A percentile compares a stretch with the other conserved stretches of the same genome.
phyloP scores from a whole-genome alignment of 2,888 invertebrate genomes.

The Drosophila neotestacea region DNA sequence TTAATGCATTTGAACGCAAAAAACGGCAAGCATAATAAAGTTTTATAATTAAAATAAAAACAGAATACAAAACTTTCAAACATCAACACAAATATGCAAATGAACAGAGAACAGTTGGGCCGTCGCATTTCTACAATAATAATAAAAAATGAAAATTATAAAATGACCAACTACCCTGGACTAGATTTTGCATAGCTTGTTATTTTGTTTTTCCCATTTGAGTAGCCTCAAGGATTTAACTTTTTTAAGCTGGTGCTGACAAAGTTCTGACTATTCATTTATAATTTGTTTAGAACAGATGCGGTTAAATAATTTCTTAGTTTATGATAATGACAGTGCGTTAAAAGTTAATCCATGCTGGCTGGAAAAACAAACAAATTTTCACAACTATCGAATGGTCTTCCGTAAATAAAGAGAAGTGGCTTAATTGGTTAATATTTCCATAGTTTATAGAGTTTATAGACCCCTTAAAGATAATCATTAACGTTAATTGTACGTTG shows the following conservation, averaged over 20 bases:
- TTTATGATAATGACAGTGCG: not conserved
- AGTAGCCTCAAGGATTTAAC: not conserved
- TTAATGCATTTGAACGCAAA: conserved; percentile 20
- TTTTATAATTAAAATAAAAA: conserved; percentile 38
- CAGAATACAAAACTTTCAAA: not conserved
- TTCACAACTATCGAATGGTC: no score
- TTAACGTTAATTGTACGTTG: no score
- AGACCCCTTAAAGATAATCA: no score
- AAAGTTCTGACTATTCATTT: conserved; percentile 20
- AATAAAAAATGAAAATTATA: not conserved
- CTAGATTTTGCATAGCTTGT: not conserved
- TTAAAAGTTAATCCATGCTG: no score
- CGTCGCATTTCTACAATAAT: conserved; percentile 2
- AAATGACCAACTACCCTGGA: conserved; percentile 3
- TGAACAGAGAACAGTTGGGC: conserved; percentile 20
- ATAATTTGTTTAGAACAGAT: conserved; percentile 6
- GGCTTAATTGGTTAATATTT: no score
- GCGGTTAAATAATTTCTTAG: not conserved
- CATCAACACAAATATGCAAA: conserved; percentile 40
- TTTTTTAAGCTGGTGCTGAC: not conserved
- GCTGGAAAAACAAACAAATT: no score
- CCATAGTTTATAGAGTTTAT: no score
- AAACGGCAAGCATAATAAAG: conserved; percentile 22
- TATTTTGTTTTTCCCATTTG: conserved; percentile 9
- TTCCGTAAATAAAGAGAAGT: no score